Evolutionary conservation across 1,140 invertebrate species (phyloP).

Genomic region (Penaeus japonicus): DNA sequence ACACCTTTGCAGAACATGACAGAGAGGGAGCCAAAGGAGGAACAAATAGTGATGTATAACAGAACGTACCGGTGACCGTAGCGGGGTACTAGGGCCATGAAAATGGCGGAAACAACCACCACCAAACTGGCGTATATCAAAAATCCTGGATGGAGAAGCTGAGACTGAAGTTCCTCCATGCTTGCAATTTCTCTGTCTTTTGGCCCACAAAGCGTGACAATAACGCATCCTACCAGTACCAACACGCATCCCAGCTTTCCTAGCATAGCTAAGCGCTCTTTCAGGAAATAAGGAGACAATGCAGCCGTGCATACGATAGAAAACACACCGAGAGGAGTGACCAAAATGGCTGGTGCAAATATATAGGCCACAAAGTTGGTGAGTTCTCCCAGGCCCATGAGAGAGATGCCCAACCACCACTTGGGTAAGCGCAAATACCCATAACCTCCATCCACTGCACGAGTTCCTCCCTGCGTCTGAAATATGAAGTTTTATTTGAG

Average conservation of each 20-base stretch:
- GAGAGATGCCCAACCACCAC: constrained; percentile 57
- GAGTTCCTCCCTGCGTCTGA: constrained; percentile 35
- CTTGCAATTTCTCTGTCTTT: constrained; percentile 55
- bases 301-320: constrained; percentile 54
- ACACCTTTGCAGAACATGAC: constrained; percentile 59
- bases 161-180: constrained; percentile 53
- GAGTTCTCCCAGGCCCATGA: constrained; percentile 55
- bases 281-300: constrained; percentile 55
- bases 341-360: constrained; percentile 56
- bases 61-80: constrained; percentile 55
- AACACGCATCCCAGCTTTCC: constrained; percentile 52
- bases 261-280: constrained; percentile 39
- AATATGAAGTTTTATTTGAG: not conserved
- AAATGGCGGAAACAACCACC: constrained; percentile 39
- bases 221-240: constrained; percentile 55
- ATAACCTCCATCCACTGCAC: constrained; percentile 56
- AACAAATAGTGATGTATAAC: constrained; percentile 56
- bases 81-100: constrained; percentile 53
- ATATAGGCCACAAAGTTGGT: constrained; percentile 58
- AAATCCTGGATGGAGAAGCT: constrained; percentile 53
- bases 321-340: constrained; percentile 56
- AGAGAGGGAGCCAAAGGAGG: constrained; percentile 54
- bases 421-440: constrained; percentile 48
- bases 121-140: constrained; percentile 51
- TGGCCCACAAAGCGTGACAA: constrained; percentile 56